Evolutionary conservation across 2,113 vertebrate genomes (phyloP).

Genomic region (Bettongia penicillata): DNA sequence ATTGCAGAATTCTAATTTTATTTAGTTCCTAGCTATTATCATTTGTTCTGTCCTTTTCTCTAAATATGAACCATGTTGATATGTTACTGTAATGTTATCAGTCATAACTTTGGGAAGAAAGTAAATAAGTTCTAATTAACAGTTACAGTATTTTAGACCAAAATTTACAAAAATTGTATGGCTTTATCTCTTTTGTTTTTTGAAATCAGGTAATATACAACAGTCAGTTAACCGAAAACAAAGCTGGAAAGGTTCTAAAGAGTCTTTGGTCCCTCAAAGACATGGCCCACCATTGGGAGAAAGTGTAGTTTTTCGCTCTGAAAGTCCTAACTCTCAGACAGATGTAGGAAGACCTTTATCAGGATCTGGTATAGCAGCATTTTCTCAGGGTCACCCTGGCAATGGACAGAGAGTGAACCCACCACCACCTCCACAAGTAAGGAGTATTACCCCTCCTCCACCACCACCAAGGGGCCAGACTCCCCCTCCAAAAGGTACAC

Average conservation of each 20-base stretch:
- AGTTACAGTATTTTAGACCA: slow-evolving; percentile 34
- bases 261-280: slow-evolving; percentile 92
- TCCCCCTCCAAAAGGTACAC: slow-evolving; percentile 88
- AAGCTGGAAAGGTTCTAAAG: slow-evolving; percentile 99
- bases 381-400: slow-evolving; percentile 88
- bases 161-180: slow-evolving; percentile 53
- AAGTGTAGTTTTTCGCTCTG: slow-evolving; percentile 89
- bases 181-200: slow-evolving; percentile 53
- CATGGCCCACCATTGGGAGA: slow-evolving; percentile 90
- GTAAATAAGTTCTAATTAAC: slow-evolving; percentile 13
- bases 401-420: slow-evolving; percentile 92
- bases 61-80: neutral
- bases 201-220: slow-evolving; percentile 85
- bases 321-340: slow-evolving; percentile 90
- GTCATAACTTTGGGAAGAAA: slow-evolving; percentile 43
- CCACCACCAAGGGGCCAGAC: slow-evolving; percentile 91
- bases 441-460: slow-evolving; percentile 92
- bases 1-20: neutral
- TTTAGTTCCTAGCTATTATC: neutral
- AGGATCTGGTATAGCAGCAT: slow-evolving; percentile 87
- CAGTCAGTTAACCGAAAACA: slow-evolving; percentile 91
- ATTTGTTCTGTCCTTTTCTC: neutral
- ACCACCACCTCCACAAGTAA: slow-evolving; percentile 91
- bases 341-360: slow-evolving; percentile 90
- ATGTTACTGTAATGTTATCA: slow-evolving; percentile 37